Conservation (phyloP, 2,797 vertebrate species). For the Numenius phaeopus region DNA sequence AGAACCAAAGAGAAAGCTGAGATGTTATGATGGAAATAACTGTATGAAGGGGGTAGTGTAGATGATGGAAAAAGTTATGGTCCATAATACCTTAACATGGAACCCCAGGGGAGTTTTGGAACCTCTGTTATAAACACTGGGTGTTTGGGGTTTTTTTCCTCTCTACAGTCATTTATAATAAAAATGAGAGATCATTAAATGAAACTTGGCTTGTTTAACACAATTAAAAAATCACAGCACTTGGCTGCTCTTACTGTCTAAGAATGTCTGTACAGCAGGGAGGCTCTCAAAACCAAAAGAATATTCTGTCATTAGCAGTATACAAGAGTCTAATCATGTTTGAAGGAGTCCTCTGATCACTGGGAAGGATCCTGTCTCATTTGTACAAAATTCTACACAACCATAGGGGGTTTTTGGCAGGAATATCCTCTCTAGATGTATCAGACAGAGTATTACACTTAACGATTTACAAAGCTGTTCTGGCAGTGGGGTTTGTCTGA, state of each 20-base stretch:
- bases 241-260: not conserved
- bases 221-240: not conserved
- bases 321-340: not conserved
- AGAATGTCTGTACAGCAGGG: not conserved
- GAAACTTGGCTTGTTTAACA: not conserved
- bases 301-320: not conserved
- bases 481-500: not conserved
- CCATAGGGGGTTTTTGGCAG: not conserved
- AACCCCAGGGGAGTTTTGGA: not conserved
- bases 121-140: not conserved
- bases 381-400: not conserved
- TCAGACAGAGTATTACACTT: not conserved
- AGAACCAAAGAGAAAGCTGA: not conserved
- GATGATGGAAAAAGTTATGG: not conserved
- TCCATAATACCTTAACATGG: not conserved
- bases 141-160: rapidly evolving
- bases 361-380: not conserved
- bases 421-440: not conserved
- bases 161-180: not conserved
- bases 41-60: not conserved
- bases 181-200: not conserved
- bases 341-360: not conserved
- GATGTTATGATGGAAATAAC: not conserved
- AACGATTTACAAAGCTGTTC: not conserved
- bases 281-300: not conserved